Evolutionary conservation across 2,888 invertebrate genomes (phyloP).

Genomic region (Synergus japonicus): DNA sequence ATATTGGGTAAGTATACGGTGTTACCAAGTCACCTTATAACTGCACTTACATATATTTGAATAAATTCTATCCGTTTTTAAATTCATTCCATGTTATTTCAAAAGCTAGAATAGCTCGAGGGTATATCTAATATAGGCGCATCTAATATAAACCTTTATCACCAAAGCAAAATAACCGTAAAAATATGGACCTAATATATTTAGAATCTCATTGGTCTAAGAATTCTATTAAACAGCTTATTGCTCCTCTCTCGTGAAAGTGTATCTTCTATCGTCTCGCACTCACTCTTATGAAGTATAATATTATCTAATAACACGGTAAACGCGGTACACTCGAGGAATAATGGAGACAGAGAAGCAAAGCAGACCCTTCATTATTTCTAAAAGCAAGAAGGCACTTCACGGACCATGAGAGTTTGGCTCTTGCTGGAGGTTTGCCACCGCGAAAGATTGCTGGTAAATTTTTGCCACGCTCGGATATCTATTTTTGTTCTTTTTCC

Average conservation of each 20-base stretch:
- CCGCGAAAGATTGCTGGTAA: slow-evolving; percentile 39
- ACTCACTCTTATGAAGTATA: not conserved
- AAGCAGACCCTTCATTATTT: slow-evolving; percentile 60
- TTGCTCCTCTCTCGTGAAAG: not conserved
- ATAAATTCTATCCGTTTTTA: slow-evolving; percentile 23
- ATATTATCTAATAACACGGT: not conserved
- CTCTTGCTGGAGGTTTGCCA: slow-evolving; percentile 31
- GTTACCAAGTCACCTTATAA: slow-evolving; percentile 30
- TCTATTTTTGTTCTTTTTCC: slow-evolving; percentile 48
- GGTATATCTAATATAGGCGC: slow-evolving; percentile 44
- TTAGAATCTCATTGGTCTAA: not conserved
- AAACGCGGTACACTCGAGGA: not conserved
- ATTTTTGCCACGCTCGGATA: slow-evolving; percentile 38
- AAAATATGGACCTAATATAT: not conserved
- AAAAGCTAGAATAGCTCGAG: slow-evolving; percentile 51
- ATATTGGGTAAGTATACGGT: slow-evolving; percentile 19
- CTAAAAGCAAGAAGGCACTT: slow-evolving; percentile 57
- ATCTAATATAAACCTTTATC: slow-evolving; percentile 38
- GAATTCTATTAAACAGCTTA: not conserved
- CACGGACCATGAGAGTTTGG: slow-evolving; percentile 5
- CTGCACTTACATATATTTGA: slow-evolving; percentile 31
- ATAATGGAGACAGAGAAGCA: not conserved
- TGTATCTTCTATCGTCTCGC: not conserved
- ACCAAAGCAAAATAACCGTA: not conserved
- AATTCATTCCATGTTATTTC: slow-evolving; percentile 30